Evolutionary conservation across 2,888 invertebrate species (phyloP).

Genomic region (Cantharis nigra): DNA sequence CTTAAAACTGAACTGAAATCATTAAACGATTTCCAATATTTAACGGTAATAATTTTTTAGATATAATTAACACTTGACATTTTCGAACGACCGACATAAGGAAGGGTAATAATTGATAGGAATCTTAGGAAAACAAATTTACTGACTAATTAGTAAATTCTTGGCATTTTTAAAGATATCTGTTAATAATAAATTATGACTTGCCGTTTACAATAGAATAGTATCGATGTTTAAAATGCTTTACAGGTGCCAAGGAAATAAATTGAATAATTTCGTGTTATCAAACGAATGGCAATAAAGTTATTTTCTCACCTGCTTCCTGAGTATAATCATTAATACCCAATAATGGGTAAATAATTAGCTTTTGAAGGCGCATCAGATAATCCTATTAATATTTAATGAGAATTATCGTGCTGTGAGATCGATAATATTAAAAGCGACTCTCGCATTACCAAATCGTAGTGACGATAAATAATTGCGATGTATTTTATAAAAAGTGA

Average conservation of each 20-base stretch:
- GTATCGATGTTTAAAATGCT: constrained; percentile 2
- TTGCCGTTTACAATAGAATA: not conserved
- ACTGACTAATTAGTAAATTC: not conserved
- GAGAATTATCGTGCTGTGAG: constrained; percentile 12
- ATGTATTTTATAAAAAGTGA: not conserved
- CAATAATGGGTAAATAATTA: constrained; percentile 29
- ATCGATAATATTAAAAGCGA: constrained; percentile 1
- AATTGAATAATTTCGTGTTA: constrained; percentile 19
- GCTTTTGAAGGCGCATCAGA: constrained; percentile 11
- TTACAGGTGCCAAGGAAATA: constrained; percentile 15
- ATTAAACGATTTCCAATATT: not conserved
- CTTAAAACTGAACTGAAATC: not conserved
- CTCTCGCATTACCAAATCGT: not conserved
- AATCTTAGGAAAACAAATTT: not conserved
- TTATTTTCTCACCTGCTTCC: constrained; percentile 31
- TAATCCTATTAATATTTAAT: constrained; percentile 22
- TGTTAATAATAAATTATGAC: not conserved
- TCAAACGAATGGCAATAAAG: constrained; percentile 19
- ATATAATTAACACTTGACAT: not conserved
- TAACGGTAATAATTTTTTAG: not conserved
- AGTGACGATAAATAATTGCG: not conserved
- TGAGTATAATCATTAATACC: constrained; percentile 25
- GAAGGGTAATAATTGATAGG: not conserved
- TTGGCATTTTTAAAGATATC: not conserved
- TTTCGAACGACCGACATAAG: not conserved